phyloP scores from a whole-genome alignment of 2,113 vertebrate species.

The Tympanuchus pallidicinctus region DNA sequence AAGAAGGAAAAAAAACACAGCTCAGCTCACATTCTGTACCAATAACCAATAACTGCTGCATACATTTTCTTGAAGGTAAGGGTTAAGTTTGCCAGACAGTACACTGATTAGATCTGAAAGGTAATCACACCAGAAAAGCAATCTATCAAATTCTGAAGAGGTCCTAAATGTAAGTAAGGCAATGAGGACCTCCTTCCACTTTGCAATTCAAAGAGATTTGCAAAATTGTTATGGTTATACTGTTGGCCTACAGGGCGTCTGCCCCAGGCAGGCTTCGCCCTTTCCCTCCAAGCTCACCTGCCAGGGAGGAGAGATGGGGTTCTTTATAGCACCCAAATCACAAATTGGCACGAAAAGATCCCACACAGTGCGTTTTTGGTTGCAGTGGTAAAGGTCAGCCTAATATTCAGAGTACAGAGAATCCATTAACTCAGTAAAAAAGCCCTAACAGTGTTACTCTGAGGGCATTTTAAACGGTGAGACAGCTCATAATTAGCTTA shows the following conservation, averaged over 20 bases:
- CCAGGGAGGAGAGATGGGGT: not conserved
- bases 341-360: not conserved
- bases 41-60: not conserved
- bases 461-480: not conserved
- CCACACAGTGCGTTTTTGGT: not conserved
- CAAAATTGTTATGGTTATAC: not conserved
- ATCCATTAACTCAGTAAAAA: not conserved
- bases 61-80: constrained; percentile 26
- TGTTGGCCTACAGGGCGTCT: not conserved
- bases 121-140: constrained; percentile 3
- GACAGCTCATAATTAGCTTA: constrained; percentile 19
- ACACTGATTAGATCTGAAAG: not conserved
- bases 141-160: not conserved
- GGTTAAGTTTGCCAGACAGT: constrained; percentile 22
- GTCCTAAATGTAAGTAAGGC: not conserved
- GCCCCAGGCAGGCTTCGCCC: not conserved
- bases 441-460: not conserved
- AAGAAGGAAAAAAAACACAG: not conserved
- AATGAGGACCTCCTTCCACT: not conserved
- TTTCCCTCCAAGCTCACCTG: not conserved
- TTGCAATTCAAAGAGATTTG: not conserved
- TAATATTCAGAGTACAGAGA: not conserved
- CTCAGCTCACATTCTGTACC: not conserved
- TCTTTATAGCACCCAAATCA: not conserved
- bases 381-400: not conserved